These are phyloP conservation scores for Spongia lamella DNA, from an alignment of 37 sponge, comb jelly and placozoan species.

Conservation along the genomic window DNA sequence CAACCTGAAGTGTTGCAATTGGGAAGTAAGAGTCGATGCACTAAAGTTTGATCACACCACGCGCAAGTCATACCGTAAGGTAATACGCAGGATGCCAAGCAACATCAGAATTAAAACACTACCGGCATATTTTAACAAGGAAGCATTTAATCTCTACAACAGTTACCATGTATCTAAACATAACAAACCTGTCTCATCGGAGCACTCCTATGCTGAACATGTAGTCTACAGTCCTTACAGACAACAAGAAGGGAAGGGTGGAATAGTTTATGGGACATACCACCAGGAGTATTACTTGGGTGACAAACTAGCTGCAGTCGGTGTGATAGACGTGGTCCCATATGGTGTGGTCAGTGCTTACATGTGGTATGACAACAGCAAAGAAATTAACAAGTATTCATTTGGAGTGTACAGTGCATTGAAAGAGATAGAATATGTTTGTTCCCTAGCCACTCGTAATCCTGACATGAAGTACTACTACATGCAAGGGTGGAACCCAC, in stretches of 20 bases:
- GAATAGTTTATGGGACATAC: slow-evolving; percentile 42
- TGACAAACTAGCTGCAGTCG: slow-evolving; percentile 48
- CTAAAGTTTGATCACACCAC: slow-evolving; percentile 12
- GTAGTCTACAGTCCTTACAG: slow-evolving; percentile 25
- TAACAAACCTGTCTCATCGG: slow-evolving; percentile 5
- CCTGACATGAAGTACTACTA: slow-evolving; percentile 45
- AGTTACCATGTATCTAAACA: slow-evolving; percentile 29
- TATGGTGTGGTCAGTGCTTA: slow-evolving; percentile 76
- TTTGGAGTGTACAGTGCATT: slow-evolving; percentile 55
- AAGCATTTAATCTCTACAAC: slow-evolving; percentile 28
- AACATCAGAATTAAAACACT: background rate
- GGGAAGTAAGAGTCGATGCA: slow-evolving; percentile 25
- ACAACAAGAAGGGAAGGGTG: background rate
- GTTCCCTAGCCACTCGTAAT: slow-evolving; percentile 12
- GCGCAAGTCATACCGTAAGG: slow-evolving; percentile 2
- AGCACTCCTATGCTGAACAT: slow-evolving; percentile 22
- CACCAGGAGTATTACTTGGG: slow-evolving; percentile 49
- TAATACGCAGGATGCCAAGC: slow-evolving; percentile 7
- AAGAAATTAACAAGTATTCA: slow-evolving; percentile 44
- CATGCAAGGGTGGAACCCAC: slow-evolving; percentile 48
- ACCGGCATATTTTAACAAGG: slow-evolving; percentile 16
- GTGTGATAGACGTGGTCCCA: slow-evolving; percentile 51
- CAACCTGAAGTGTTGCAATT: background rate
- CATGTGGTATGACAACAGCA: slow-evolving; percentile 82
- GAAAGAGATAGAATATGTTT: slow-evolving; percentile 49